These are phyloP conservation scores for Meteorus cinctellus DNA, from an alignment of 2,888 invertebrate species.

Conservation along the genomic window DNA sequence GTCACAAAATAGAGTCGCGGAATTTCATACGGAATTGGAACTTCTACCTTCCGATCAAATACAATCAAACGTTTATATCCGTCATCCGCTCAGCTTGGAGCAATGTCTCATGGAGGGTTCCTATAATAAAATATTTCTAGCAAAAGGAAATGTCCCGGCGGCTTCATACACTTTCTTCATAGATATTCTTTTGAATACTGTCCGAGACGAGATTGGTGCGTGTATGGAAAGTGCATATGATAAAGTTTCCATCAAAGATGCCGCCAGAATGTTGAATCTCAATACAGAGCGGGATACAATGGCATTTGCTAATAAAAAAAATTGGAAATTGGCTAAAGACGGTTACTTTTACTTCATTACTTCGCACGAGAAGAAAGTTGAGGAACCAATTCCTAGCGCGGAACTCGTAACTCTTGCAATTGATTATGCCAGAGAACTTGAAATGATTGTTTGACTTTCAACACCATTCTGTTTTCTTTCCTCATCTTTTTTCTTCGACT, in stretches of 20 bases:
- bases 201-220: constrained; percentile 95
- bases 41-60: constrained; percentile 92
- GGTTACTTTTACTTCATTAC: constrained; percentile 87
- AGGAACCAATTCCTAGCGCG: constrained; percentile 89
- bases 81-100: constrained; percentile 95
- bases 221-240: constrained; percentile 98
- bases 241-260: constrained; percentile 89
- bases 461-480: constrained; percentile 34
- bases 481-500: constrained; percentile 55
- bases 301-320: constrained; percentile 87
- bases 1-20: constrained; percentile 96
- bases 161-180: constrained; percentile 97
- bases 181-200: constrained; percentile 95
- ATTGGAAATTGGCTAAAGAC: constrained; percentile 86
- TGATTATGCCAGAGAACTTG: constrained; percentile 97
- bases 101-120: constrained; percentile 99
- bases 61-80: constrained; percentile 93
- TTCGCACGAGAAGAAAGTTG: constrained; percentile 83
- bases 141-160: constrained; percentile 94
- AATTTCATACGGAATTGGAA: constrained; percentile 98
- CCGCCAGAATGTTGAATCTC: constrained; percentile 91
- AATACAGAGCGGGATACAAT: constrained; percentile 84
- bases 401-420: constrained; percentile 95
- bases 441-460: constrained; percentile 94
- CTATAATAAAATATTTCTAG: constrained; percentile 91